Evolutionary conservation across 2,888 invertebrate genomes (phyloP), one percentile per base, ranked within the genome.

Genomic region (Dicyrtoma fusca): DNA sequence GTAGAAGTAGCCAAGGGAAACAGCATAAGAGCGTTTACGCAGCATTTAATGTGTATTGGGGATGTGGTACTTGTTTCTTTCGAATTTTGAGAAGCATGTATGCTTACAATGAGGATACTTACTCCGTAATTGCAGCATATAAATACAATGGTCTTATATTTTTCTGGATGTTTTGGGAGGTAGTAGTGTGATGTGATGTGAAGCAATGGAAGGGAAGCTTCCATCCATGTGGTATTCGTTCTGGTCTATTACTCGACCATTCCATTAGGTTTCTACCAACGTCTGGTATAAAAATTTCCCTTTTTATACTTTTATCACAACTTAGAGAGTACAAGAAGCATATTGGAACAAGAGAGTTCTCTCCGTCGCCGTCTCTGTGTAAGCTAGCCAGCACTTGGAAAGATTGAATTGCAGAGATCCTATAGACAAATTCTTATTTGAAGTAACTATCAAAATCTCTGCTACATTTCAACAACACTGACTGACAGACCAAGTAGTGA

Each of bases 231-330:
- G 71, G 61, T 69, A 73, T 75, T 73, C 76, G 79, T 79, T 79
- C 73, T 74, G 77, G 77, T 79, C 79, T 79, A 75, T 77, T 79
- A 77, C 79, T 77, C 79, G 65, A 72, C 55, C 72, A 70, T 70
- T 70, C 70, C 70, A 63, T 70, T 61, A 42, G 63, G 53, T 62
- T 62, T 51, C 62, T 70, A 62, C 55, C 14, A 55, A 55, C 13
- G 55, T 14, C 44, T 63, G 23, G 47, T 68, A 68, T n/a, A 45
- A 45, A 57, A 68, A 44, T 68, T 68, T 57, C 55, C 68, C 68
- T 57, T 68, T 68, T 68, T 51, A 66, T 49, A 21, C 55, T 66
- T 55, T 61, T 61, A 61, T 61, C 61, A 61, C 53, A 53, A 53
- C 53, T 34, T 34, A 34, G 34, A 34, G 34, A 3, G 34, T 5